A percentile compares a stretch with the other conserved stretches of the same genome.
Conservation (phyloP, 2,888 invertebrate genomes). For the Strigamia transsilvanica region DNA sequence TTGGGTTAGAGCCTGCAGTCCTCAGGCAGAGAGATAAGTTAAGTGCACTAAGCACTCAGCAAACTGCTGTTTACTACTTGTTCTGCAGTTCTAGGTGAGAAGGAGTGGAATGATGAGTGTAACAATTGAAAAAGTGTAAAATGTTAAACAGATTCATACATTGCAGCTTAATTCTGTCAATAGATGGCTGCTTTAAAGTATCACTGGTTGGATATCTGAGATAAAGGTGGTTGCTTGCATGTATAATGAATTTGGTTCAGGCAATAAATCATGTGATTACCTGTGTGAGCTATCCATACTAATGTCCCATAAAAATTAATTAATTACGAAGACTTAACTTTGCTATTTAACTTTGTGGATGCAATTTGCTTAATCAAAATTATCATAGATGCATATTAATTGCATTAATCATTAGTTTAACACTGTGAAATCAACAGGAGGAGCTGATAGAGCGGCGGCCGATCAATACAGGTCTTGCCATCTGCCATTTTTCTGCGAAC, state of each 20-base stretch:
- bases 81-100: neutral
- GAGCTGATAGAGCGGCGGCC: too few relatives aligned
- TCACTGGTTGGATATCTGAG: neutral
- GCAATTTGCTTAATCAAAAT: too few relatives aligned
- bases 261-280: neutral
- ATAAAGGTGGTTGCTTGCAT: neutral
- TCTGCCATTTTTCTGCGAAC: neutral
- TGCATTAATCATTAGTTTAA: too few relatives aligned
- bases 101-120: too few relatives aligned
- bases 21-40: neutral
- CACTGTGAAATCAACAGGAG: too few relatives aligned
- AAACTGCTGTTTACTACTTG: neutral
- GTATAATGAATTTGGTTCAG: neutral
- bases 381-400: too few relatives aligned
- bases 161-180: neutral
- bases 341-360: neutral
- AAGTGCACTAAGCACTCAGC: slow-evolving; percentile 2
- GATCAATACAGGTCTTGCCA: too few relatives aligned
- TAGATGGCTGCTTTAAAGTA: neutral
- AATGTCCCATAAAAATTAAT: slow-evolving; percentile 1
- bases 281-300: neutral
- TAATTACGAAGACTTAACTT: neutral
- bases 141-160: too few relatives aligned
- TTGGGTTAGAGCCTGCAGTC: neutral
- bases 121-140: too few relatives aligned